Conservation (phyloP, 2,888 invertebrate species). For the Stomorhina lunata region DNA sequence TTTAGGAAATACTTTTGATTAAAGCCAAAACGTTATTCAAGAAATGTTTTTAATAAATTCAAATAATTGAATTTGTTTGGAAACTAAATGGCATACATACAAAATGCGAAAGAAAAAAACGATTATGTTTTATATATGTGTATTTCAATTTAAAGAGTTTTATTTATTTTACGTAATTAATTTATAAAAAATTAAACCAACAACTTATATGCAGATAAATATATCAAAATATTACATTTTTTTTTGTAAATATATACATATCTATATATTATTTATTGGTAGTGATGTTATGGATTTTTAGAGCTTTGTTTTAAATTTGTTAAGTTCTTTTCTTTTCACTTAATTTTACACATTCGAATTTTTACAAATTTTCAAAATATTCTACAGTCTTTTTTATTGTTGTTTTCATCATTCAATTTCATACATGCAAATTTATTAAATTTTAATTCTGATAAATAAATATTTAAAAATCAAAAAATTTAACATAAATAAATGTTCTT, state of each 20-base stretch:
- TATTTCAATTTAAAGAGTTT: conserved; percentile 10
- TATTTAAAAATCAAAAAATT: neutral
- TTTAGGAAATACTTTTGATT: no score
- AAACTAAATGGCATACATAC: no score
- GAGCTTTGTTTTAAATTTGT: no score
- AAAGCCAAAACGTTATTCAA: no score
- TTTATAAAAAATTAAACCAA: conserved; percentile 23
- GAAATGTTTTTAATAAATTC: no score
- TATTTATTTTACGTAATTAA: conserved; percentile 35
- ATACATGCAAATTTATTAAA: neutral
- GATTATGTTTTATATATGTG: no score
- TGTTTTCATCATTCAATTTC: conserved; percentile 20
- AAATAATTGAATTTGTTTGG: no score
- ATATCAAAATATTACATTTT: neutral
- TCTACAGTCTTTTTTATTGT: conserved; percentile 58
- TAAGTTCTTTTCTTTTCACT: no score
- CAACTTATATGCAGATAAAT: neutral
- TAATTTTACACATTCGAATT: conserved; percentile 5
- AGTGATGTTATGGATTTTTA: conserved; percentile 18
- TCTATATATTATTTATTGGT: conserved; percentile 5
- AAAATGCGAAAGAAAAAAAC: neutral
- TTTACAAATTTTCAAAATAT: conserved; percentile 44
- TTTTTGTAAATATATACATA: conserved; percentile 15
- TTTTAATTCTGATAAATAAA: neutral
- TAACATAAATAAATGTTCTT: conserved; percentile 1